phyloP scores from a whole-genome alignment of 2,113 vertebrate species.

The Lagopus leucura region DNA sequence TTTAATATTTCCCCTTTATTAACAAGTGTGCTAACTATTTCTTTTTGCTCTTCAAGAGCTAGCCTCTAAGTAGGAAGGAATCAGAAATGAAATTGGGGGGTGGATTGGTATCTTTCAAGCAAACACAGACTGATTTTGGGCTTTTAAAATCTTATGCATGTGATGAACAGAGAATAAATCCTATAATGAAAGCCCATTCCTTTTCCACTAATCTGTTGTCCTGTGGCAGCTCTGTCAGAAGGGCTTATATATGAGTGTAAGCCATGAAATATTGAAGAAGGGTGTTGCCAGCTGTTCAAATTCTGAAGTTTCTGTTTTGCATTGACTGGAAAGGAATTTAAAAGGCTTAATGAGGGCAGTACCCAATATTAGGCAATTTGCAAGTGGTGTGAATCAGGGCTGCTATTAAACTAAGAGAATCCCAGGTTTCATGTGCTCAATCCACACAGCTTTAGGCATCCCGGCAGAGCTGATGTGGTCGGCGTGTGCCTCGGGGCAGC shows the following conservation, averaged over 20 bases:
- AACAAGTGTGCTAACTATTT: not conserved
- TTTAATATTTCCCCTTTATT: not conserved
- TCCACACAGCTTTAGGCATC: not conserved
- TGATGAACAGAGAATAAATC: not conserved
- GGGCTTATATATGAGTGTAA: not conserved
- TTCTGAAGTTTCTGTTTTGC: not conserved
- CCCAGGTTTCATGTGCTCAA: not conserved
- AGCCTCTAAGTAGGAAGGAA: not conserved
- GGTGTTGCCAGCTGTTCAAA: not conserved
- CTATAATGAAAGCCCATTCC: not conserved
- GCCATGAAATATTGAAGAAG: not conserved
- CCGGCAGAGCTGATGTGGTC: not conserved
- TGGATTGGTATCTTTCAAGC: not conserved
- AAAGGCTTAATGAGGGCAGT: not conserved
- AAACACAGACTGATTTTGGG: not conserved
- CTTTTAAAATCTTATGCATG: not conserved
- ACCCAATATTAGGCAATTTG: not conserved
- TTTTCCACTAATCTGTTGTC: not conserved
- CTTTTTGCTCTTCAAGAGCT: not conserved
- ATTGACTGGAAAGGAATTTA: not conserved
- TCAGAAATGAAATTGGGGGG: not conserved
- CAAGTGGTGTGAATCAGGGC: not conserved
- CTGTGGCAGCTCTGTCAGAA: not conserved
- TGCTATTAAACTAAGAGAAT: not conserved
- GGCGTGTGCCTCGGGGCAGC: not conserved